phyloP scores from a whole-genome alignment of 2,113 vertebrate genomes.

The Engraulis encrasicolus region DNA sequence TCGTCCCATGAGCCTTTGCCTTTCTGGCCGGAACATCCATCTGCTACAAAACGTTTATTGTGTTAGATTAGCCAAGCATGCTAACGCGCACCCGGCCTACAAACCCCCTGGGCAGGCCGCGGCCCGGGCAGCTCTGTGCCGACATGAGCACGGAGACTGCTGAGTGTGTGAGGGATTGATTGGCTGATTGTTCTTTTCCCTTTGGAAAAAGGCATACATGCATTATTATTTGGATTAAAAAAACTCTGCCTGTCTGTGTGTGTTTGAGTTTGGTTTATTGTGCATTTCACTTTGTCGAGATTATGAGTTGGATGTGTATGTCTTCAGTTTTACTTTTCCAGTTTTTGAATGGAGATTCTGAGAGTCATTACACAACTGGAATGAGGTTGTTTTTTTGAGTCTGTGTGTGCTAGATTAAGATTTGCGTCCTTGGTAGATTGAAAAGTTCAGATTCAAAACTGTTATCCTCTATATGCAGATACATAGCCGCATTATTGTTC shows the following conservation, averaged over 20 bases:
- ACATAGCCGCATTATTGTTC: neutral
- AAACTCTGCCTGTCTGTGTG: no score
- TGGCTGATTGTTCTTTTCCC: no score
- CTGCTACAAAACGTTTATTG: conserved; percentile 44
- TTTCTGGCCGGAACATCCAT: conserved; percentile 24
- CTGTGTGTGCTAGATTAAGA: no score
- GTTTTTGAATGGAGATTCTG: no score
- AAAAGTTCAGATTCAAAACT: no score
- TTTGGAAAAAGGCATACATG: no score
- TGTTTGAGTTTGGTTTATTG: neutral
- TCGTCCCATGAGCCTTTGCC: conserved; percentile 25
- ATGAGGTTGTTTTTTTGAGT: no score
- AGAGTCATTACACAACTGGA: no score
- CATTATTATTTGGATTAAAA: no score
- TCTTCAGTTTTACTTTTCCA: no score
- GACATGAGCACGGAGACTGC: neutral
- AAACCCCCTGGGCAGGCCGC: neutral
- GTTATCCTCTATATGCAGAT: neutral
- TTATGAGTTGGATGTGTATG: neutral
- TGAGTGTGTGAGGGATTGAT: neutral
- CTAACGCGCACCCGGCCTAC: conserved; percentile 28
- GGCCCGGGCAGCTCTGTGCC: neutral
- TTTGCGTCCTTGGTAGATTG: no score
- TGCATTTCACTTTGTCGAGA: no score
- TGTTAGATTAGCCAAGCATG: conserved; percentile 50